Evolutionary conservation across 2,888 invertebrate genomes (phyloP).

Genomic region (Hetaerina titia): DNA sequence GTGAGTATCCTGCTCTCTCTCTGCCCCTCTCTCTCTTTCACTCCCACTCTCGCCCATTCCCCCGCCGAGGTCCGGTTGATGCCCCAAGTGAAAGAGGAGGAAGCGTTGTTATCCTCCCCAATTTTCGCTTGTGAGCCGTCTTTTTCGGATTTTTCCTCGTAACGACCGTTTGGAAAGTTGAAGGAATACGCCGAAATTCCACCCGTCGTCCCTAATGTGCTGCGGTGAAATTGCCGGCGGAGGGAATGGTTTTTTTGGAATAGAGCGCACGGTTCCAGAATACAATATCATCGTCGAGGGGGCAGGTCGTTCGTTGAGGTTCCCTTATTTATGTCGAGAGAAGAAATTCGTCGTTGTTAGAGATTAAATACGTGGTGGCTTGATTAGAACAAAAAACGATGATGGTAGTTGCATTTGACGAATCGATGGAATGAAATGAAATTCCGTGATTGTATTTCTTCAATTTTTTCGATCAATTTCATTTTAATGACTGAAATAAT

Average conservation of each 20-base stretch:
- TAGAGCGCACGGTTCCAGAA: background rate
- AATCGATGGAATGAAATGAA: background rate
- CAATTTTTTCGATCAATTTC: background rate
- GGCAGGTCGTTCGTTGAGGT: background rate
- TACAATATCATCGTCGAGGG: background rate
- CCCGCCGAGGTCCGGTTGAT: too few species aligned
- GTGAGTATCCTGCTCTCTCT: background rate
- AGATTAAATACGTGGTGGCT: background rate
- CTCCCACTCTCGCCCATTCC: background rate
- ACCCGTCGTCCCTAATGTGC: constrained; percentile 1
- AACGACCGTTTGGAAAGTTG: background rate
- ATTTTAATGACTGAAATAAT: background rate
- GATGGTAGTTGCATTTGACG: background rate
- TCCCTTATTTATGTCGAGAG: background rate
- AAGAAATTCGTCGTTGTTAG: background rate
- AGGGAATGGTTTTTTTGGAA: background rate
- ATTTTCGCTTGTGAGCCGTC: background rate
- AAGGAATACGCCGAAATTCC: background rate
- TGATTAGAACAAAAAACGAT: background rate
- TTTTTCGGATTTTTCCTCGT: background rate
- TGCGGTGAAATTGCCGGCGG: background rate
- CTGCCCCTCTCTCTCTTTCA: background rate
- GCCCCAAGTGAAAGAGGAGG: too few species aligned
- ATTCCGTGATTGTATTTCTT: background rate
- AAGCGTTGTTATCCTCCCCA: background rate